Base-by-base conservation (phyloP, 1,140 invertebrate genomes). In the Nephila pilipes region DNA sequence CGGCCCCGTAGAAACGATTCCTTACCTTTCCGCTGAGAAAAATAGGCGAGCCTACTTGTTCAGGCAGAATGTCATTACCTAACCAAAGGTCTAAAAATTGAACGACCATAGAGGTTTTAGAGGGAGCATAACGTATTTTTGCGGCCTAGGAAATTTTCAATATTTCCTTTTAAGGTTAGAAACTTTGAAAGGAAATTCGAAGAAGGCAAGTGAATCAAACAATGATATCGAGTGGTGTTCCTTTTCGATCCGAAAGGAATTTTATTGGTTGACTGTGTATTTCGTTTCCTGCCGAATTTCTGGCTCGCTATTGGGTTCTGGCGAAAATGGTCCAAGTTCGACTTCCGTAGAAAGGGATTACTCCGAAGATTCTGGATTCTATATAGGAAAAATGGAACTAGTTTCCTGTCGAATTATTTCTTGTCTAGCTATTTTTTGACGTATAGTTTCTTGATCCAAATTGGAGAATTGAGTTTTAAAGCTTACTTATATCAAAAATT, bases 191-290 rank as follows among this genome's bases (percentile, higher is more conserved):
- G 85, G 57, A 87, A 87, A 60, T 87, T 54, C 22, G 85, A 25
- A 29, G 25, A 69, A 87, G 60, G 36, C 85, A 87, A 87, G 85
- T 87, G 85, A 87, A 87, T 87, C 85, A 87, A 87, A 87, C 85
- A 87, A 87, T 87, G 85, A 87, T 87, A 87, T 87, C 85, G 85
- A 87, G 85, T 87, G 85, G 85, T 87, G 60, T 87, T 87, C 85
- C 85, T 60, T 87, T 87, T 65, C 85, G 60, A 87, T 36, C 58
- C n/a, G 85, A 87, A 87, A 87, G 85, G 85, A 65, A 87, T 87
- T 87, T 87, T 87, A 87, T 87, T 87, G 85, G 85, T 57, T 65
- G 85, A 65, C 85, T 87, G 85, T 65, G 38, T 63, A 87, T 87
- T 87, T 87, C 85, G 58, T 46, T 65, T 87, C 85, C 83, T 85